Conservation (phyloP, 2,797 vertebrate species). For the Acanthornis magna region DNA sequence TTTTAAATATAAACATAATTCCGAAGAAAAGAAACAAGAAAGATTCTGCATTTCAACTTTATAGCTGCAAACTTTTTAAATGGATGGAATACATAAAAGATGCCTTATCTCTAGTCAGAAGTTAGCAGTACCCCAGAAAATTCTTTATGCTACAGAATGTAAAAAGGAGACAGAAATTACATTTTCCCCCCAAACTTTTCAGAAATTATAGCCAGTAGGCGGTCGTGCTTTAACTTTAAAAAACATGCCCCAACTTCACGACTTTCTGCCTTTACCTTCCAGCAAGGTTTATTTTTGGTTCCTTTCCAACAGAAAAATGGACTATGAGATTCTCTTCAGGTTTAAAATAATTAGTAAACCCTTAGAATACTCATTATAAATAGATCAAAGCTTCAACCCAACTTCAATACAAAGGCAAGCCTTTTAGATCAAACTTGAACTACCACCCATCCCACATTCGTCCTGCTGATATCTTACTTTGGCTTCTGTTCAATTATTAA, state of each 20-base stretch:
- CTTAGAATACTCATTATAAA: conserved; percentile 72
- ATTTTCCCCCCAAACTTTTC: neutral
- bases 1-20: neutral
- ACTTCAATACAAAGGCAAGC: conserved; percentile 67
- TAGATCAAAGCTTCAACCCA: conserved; percentile 66
- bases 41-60: neutral
- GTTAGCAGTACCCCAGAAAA: conserved; percentile 13
- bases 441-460: neutral
- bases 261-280: conserved; percentile 37
- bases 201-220: conserved; percentile 42
- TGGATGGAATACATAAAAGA: neutral
- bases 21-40: neutral
- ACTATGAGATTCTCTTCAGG: conserved; percentile 47
- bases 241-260: neutral
- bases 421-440: conserved; percentile 68
- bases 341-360: conserved; percentile 72
- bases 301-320: conserved; percentile 29
- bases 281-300: conserved; percentile 53
- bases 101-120: neutral
- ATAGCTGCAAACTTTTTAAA: neutral
- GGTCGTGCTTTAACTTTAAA: neutral
- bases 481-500: conserved; percentile 70
- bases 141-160: neutral
- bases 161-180: conserved; percentile 9
- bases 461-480: conserved; percentile 67